Base-by-base conservation (phyloP, 2,888 invertebrate genomes). In the Protula sp. region DNA sequence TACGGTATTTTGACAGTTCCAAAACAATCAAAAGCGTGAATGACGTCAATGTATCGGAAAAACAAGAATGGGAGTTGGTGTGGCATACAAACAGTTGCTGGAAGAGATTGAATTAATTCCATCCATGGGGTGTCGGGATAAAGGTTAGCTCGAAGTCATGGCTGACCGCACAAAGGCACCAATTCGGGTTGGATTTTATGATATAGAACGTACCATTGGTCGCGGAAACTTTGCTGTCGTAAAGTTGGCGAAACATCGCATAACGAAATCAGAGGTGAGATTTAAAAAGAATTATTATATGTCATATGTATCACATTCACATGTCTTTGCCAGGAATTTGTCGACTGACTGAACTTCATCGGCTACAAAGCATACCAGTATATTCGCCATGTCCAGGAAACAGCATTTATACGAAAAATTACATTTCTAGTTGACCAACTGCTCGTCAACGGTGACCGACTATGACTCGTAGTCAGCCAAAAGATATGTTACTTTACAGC, bases 161-260 rank as follows among this genome's bases (percentile, higher is more conserved):
- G 61, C 57, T 9, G 57, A 55, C 30, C 55, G 58, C 31, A 51
- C 60, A 24, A 61, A 56, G 28, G 59, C 54, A 60, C 65, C 62
- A 27, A 73, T 79, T 60, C 72, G 76, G 66, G 94, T 99, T 76
- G 97, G 97, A 76, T 94, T 94, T 85, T 98, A 98, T 84, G 93
- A 95, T 83, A 87, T 98, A 81, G 93, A 94, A 83, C 90, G 91
- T 84, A 97, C 97, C 52, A 95, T 98, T 79, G 98, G 98, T 75
- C 94, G 94, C 81, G 98, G 98, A 71, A 99, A 98, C 86, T 99
- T 99, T 84, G 98, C 98, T 73, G 90, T 97, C 73, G 99, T 99
- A 76, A 97, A 97, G 86, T 87, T 97, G 79, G 99, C 97, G 76
- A 92, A 93, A 83, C 97, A 99, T 85, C 89, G 92, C 83, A 91